Evolutionary conservation across 2,797 vertebrate genomes (phyloP).

Genomic region (Sebastiscus tertius): DNA sequence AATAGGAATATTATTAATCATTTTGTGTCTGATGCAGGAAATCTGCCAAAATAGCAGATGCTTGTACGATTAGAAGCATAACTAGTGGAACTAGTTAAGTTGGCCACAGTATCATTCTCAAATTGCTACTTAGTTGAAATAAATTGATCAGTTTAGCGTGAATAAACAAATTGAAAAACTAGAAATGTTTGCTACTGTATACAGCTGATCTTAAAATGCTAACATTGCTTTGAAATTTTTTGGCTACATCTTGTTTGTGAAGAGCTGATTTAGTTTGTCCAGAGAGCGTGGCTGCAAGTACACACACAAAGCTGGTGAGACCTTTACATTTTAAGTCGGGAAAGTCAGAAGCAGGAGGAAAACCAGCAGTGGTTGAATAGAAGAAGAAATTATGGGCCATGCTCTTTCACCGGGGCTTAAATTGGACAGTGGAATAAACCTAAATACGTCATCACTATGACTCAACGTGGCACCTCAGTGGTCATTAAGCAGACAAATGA

Average conservation of each 20-base stretch:
- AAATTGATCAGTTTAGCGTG: background rate
- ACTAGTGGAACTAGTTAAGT: background rate
- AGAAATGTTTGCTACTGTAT: background rate
- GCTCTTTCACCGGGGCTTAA: conserved; percentile 44
- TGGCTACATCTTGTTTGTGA: background rate
- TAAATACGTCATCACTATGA: conserved; percentile 67
- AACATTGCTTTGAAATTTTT: background rate
- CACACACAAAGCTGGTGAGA: background rate
- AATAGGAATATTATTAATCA: background rate
- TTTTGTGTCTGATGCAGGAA: background rate
- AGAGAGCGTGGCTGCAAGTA: background rate
- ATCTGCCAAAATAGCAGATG: background rate
- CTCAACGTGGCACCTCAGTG: conserved; percentile 62
- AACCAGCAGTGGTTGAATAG: conserved; percentile 11
- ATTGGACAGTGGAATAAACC: conserved; percentile 60
- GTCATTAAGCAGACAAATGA: conserved; percentile 70
- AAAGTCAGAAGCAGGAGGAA: background rate
- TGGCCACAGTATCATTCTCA: background rate
- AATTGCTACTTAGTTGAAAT: background rate
- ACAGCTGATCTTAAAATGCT: background rate
- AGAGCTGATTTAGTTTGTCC: background rate
- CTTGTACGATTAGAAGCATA: background rate
- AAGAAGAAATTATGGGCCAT: conserved; percentile 36
- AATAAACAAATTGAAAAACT: background rate
- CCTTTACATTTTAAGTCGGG: background rate